A percentile compares a stretch with the other conserved stretches of the same genome.
Evolutionary conservation across 2,113 vertebrate genomes (phyloP).

Genomic region (Bambusicola thoracicus): DNA sequence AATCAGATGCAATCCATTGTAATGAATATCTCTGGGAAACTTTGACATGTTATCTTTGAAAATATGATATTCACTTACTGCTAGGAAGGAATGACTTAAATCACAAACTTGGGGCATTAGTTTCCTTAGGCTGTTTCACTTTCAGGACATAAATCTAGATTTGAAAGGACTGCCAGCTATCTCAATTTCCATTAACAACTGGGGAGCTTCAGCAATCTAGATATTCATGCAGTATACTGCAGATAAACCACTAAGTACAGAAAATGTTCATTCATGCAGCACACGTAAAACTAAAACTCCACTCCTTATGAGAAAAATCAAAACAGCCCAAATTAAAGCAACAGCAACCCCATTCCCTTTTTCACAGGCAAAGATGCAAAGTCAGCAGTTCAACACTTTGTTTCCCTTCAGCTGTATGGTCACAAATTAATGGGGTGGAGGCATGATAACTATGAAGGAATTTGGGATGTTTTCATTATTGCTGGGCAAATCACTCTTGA

Average conservation of each 20-base stretch:
- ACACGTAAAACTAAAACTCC: neutral
- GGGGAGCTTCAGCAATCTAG: neutral
- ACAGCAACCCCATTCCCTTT: neutral
- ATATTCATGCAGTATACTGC: neutral
- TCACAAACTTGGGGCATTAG: neutral
- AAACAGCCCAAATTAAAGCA: neutral
- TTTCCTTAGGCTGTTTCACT: neutral
- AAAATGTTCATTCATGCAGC: neutral
- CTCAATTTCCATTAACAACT: conserved; percentile 15
- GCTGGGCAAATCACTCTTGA: conserved; percentile 71
- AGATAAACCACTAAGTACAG: neutral
- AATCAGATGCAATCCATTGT: neutral
- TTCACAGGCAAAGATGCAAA: neutral
- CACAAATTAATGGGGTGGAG: conserved; percentile 25
- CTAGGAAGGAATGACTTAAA: neutral
- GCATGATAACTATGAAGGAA: conserved; percentile 56
- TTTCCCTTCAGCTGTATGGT: conserved; percentile 23
- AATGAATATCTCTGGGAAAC: conserved; percentile 33
- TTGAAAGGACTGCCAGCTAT: neutral
- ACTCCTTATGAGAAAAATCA: neutral
- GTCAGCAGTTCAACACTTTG: conserved; percentile 34
- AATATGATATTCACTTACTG: conserved; percentile 17
- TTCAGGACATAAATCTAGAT: neutral
- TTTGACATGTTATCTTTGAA: conserved; percentile 18
- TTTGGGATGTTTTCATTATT: conserved; percentile 74